Conservation (phyloP, 2,888 invertebrate species). For the Cactoblastis cactorum region DNA sequence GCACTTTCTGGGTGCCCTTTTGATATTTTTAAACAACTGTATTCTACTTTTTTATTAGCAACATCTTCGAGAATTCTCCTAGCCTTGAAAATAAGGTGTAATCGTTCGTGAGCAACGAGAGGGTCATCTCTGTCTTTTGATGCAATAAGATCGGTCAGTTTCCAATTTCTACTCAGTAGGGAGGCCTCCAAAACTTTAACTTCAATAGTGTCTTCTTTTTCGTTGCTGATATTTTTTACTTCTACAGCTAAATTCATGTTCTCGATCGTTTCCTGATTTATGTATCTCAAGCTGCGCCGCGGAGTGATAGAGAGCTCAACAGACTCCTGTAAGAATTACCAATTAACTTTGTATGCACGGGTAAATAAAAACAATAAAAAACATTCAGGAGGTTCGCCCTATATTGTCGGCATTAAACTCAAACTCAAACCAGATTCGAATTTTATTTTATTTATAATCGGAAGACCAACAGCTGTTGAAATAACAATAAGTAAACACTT, state of each 20-base stretch:
- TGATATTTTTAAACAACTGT: conserved; percentile 52
- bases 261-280: conserved; percentile 56
- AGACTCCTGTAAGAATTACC: conserved; percentile 61
- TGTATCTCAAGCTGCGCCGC: conserved; percentile 66
- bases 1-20: conserved; percentile 38
- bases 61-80: conserved; percentile 39
- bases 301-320: conserved; percentile 77
- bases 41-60: conserved; percentile 46
- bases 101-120: conserved; percentile 54
- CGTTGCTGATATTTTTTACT: conserved; percentile 83
- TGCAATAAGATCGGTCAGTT: conserved; percentile 59
- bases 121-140: conserved; percentile 43
- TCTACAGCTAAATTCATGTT: conserved; percentile 84
- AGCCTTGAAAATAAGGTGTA: conserved; percentile 62
- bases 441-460: too few species aligned
- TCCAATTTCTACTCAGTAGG: conserved; percentile 82
- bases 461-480: too few species aligned
- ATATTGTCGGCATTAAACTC: too few species aligned
- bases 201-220: conserved; percentile 79
- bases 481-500: too few species aligned
- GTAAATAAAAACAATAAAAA: too few species aligned
- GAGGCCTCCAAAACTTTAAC: conserved; percentile 80
- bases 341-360: neutral
- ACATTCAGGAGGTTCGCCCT: too few species aligned
- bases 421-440: too few species aligned